Conservation (phyloP, 1,140 invertebrate species). For the Drosophila chauvacae region DNA sequence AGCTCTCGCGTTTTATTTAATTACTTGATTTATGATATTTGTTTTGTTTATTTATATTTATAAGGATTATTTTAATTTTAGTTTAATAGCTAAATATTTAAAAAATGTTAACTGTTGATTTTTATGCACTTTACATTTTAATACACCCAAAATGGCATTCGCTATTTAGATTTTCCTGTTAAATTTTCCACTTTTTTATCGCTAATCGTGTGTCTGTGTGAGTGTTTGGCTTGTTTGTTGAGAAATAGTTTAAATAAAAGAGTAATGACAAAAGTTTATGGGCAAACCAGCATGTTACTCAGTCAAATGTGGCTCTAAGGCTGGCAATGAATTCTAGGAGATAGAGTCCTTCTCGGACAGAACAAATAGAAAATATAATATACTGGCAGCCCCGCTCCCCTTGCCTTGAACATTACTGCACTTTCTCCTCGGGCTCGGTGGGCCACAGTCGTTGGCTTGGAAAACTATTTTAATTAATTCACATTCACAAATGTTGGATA, state of each 20-base stretch:
- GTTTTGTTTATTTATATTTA: slow-evolving; percentile 83
- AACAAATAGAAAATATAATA: slow-evolving; percentile 9
- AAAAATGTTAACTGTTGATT: slow-evolving; percentile 86
- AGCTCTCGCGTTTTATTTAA: slow-evolving; percentile 32
- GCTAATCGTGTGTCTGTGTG: slow-evolving; percentile 27
- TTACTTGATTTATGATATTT: slow-evolving; percentile 74
- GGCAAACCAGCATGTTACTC: neutral
- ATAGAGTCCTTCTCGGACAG: neutral
- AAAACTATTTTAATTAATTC: slow-evolving; percentile 84
- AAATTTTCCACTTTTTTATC: slow-evolving; percentile 29
- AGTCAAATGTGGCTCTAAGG: slow-evolving; percentile 8
- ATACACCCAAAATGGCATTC: slow-evolving; percentile 63
- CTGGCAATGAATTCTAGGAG: neutral
- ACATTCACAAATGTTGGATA: slow-evolving; percentile 78
- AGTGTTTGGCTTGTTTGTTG: slow-evolving; percentile 5
- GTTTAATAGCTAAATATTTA: slow-evolving; percentile 86
- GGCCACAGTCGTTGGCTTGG: slow-evolving; percentile 48
- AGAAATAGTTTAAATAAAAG: neutral
- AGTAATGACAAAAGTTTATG: neutral
- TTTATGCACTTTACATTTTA: slow-evolving; percentile 84
- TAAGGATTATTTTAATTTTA: slow-evolving; percentile 84
- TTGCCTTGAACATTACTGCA: slow-evolving; percentile 2
- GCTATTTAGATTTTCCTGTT: slow-evolving; percentile 67
- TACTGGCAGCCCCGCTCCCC: neutral
- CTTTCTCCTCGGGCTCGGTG: slow-evolving; percentile 8